These are phyloP conservation scores for Drosophila ironensis DNA, from an alignment of 1,140 invertebrate species.

Conservation along the genomic window DNA sequence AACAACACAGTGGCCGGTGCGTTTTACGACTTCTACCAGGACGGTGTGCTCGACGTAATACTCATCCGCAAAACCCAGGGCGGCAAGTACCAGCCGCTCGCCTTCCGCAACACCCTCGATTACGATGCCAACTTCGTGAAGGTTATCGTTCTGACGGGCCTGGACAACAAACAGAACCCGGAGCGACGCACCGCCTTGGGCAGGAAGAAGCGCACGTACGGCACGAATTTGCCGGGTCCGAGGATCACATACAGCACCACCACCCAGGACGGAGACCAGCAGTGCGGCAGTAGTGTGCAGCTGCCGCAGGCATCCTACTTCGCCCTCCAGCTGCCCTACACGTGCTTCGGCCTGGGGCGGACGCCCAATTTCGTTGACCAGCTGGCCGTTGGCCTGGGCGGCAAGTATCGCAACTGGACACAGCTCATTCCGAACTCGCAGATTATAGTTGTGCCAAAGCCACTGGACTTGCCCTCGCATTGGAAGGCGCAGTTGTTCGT, in stretches of 20 bases:
- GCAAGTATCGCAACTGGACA: slow-evolving; percentile 88
- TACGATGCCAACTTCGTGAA: slow-evolving; percentile 98
- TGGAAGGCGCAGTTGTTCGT: slow-evolving; percentile 98
- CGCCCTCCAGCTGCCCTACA: slow-evolving; percentile 95
- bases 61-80: slow-evolving; percentile 85
- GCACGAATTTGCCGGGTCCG: slow-evolving; percentile 94
- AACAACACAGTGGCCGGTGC: slow-evolving; percentile 90
- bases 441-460: slow-evolving; percentile 96
- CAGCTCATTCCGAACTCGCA: slow-evolving; percentile 99
- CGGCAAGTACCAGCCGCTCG: slow-evolving; percentile 83
- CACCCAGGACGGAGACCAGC: slow-evolving; percentile 89
- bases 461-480: slow-evolving; percentile 87
- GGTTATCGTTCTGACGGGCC: slow-evolving; percentile 94
- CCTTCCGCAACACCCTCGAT: slow-evolving; percentile 93
- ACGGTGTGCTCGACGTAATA: slow-evolving; percentile 90
- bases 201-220: slow-evolving; percentile 90
- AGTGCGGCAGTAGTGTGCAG: slow-evolving; percentile 91
- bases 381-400: slow-evolving; percentile 91
- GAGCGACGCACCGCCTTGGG: slow-evolving; percentile 87
- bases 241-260: slow-evolving; percentile 93
- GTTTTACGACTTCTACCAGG: slow-evolving; percentile 96
- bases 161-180: slow-evolving; percentile 88
- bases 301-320: slow-evolving; percentile 96
- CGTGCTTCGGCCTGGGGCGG: slow-evolving; percentile 96
- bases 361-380: slow-evolving; percentile 98